These are phyloP conservation scores for Cepaea hortensis DNA, from an alignment of 2,888 invertebrate genomes.

Conservation along the genomic window DNA sequence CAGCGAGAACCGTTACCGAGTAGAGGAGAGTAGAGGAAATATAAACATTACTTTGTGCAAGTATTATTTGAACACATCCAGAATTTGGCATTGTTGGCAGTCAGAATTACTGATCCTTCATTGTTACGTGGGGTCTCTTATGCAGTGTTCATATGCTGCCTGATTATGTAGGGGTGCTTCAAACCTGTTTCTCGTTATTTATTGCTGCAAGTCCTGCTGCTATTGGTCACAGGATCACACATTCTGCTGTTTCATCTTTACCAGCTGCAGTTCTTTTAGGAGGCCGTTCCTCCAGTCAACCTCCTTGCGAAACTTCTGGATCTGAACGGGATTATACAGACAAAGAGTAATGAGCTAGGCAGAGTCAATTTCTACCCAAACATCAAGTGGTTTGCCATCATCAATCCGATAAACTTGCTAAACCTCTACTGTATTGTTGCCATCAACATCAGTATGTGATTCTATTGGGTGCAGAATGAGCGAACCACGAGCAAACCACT, in stretches of 20 bases:
- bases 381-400: constrained; percentile 84
- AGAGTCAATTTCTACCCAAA: constrained; percentile 81
- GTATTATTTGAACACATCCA: too few relatives aligned
- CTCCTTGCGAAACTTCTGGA: constrained; percentile 88
- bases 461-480: constrained; percentile 54
- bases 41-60: too few relatives aligned
- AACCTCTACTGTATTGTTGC: constrained; percentile 87
- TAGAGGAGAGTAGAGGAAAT: too few relatives aligned
- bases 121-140: too few relatives aligned
- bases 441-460: constrained; percentile 63
- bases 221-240: constrained; percentile 85
- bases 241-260: constrained; percentile 85
- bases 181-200: constrained; percentile 87
- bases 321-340: constrained; percentile 79
- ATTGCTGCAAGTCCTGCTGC: constrained; percentile 70
- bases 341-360: constrained; percentile 81
- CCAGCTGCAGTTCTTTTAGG: constrained; percentile 89
- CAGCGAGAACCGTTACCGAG: too few relatives aligned
- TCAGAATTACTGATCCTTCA: too few relatives aligned
- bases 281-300: constrained; percentile 79
- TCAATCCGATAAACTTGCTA: constrained; percentile 84
- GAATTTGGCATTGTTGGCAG: too few relatives aligned
- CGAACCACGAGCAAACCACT: too few relatives aligned
- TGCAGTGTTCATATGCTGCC: constrained; percentile 88
- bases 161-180: constrained; percentile 85